phyloP scores from a whole-genome alignment of 2,888 invertebrate species.

The Mactromeris polynyma region DNA sequence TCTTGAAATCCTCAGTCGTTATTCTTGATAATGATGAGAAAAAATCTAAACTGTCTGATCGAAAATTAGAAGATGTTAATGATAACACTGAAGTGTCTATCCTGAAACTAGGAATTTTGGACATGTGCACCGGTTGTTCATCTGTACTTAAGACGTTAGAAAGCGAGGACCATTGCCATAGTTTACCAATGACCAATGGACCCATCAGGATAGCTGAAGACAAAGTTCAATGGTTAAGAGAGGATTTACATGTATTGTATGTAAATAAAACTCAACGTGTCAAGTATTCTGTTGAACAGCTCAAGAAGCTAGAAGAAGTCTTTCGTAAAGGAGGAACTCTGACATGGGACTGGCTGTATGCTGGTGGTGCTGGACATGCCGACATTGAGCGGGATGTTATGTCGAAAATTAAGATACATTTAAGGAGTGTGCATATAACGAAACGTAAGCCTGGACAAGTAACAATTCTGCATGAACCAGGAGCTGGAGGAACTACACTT shows the following conservation, averaged over 20 bases:
- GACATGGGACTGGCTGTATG: constrained; percentile 73
- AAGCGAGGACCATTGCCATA: neutral
- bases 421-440: constrained; percentile 39
- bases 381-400: constrained; percentile 69
- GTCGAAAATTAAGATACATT: constrained; percentile 39
- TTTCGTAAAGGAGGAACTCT: constrained; percentile 74
- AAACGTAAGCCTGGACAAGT: constrained; percentile 60
- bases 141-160: constrained; percentile 8
- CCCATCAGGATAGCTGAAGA: constrained; percentile 39
- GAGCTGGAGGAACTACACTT: constrained; percentile 75
- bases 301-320: constrained; percentile 66
- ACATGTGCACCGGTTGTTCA: constrained; percentile 42
- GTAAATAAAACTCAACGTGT: constrained; percentile 27
- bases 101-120: constrained; percentile 29
- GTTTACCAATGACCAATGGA: constrained; percentile 38
- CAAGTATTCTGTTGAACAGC: constrained; percentile 39
- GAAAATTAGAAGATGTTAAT: neutral
- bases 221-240: constrained; percentile 49
- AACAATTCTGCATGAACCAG: constrained; percentile 71
- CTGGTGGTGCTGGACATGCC: constrained; percentile 55
- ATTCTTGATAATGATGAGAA: constrained; percentile 20
- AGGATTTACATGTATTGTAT: constrained; percentile 64
- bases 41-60: neutral
- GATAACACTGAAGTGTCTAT: neutral
- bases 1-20: constrained; percentile 16